Conservation (phyloP, 2,797 vertebrate genomes). For the Loris lydekkerianus region DNA sequence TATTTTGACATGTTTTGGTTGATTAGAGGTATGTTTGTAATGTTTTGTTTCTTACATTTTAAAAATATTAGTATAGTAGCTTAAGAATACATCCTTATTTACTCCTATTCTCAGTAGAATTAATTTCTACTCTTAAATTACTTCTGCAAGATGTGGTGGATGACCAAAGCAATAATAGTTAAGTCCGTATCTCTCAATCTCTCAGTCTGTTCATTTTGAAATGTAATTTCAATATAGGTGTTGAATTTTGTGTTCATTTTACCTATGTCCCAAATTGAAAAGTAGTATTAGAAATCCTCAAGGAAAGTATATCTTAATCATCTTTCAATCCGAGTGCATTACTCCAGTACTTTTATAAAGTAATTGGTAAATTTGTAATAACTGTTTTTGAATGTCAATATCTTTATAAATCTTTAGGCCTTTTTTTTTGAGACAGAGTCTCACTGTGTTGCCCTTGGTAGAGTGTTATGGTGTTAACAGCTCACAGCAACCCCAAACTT, state of each 20-base stretch:
- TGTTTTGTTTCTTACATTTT: conserved; percentile 4
- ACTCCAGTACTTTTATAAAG: neutral
- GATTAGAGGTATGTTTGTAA: neutral
- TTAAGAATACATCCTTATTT: neutral
- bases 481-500: too few relatives aligned
- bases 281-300: neutral
- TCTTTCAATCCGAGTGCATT: neutral
- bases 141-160: neutral
- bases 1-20: conserved; percentile 10
- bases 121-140: conserved; percentile 42
- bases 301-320: neutral
- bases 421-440: too few relatives aligned
- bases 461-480: too few relatives aligned
- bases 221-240: neutral
- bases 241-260: conserved; percentile 35
- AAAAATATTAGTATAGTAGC: neutral
- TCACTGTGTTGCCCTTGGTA: too few relatives aligned
- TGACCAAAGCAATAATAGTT: conserved; percentile 26
- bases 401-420: conserved; percentile 25
- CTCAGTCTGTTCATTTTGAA: neutral
- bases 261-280: neutral
- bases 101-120: conserved; percentile 31
- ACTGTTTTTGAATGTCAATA: neutral
- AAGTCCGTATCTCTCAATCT: neutral
- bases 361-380: neutral